Evolutionary conservation across 2,888 invertebrate species (phyloP), one percentile per base, ranked within the genome.

Genomic region (Metalampra italica): DNA sequence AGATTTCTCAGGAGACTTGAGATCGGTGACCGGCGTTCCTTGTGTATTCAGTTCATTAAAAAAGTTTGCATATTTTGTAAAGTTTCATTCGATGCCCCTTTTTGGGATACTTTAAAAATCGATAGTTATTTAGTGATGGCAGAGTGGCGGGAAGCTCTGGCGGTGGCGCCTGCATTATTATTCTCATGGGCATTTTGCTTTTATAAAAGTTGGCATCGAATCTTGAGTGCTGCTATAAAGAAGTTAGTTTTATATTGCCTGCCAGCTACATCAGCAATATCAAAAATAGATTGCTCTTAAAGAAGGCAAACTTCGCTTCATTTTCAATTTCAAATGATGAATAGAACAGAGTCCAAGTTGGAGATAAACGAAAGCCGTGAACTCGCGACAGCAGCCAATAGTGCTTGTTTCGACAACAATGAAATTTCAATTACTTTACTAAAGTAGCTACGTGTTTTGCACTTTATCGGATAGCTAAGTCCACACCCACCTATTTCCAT

Each of bases 141-240:
- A 71, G 71, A 71, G 67, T 48, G 45, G 14, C 64, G 43, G 41
- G 37, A 52, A 47, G 47, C 42, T 52, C 46, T 56, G 59, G 62
- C 64, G 60, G 58, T 52, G 13, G 49, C 61, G 61, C 60, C 62
- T 57, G 60, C 64, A 72, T 67, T 62, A 61, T 68, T 74, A 75
- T 75, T 77, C 76, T 75, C 68, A 64, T 67, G 72, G 75, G 68
- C 66, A 78, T 75, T 76, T 74, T 67, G 67, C 66, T 75, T n/a
- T 60, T 66, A 56, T 66, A 57, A 68, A 77, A 76, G 61, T 78
- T 74, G 61, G 53, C 61, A 69, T 69, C 68, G 66, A 75, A 73
- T 71, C 73, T 71, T 67, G 59, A 62, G 66, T 63, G 64, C 62
- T 62, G 62, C 62, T 62, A 56, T 68, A 66, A 77, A 68, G 66